Percentiles rank a stretch among this genome's conserved stretches.
These are phyloP conservation scores for Psittacula derbiana DNA, from an alignment of 2,797 vertebrate genomes.

Conservation along the genomic window DNA sequence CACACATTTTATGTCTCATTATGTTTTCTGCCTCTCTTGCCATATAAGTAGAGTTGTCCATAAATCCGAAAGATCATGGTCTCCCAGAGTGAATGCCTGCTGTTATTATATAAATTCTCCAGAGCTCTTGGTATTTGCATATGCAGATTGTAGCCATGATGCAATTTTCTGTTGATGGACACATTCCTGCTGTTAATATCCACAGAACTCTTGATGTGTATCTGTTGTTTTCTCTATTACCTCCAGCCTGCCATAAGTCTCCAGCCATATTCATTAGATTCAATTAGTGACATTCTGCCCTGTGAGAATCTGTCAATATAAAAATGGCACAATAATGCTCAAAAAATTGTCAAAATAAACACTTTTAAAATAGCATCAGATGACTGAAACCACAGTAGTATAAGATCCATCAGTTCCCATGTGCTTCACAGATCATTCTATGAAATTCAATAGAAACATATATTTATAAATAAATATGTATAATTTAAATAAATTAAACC, in stretches of 20 bases:
- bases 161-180: conserved; percentile 19
- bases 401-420: not conserved
- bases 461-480: not conserved
- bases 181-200: conserved; percentile 41
- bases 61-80: not conserved
- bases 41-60: not conserved
- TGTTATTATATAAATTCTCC: not conserved
- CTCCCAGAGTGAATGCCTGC: not conserved
- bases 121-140: conserved; percentile 5
- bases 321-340: not conserved
- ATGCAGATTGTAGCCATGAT: conserved; percentile 8
- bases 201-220: conserved; percentile 2
- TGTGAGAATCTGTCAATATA: conserved; percentile 24
- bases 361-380: not conserved
- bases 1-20: not conserved
- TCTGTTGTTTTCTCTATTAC: conserved; percentile 13
- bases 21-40: not conserved
- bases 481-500: not conserved
- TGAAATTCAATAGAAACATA: not conserved
- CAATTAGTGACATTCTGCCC: conserved; percentile 27
- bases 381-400: not conserved
- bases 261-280: conserved; percentile 33
- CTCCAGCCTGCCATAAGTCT: conserved; percentile 3
- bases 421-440: not conserved
- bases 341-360: conserved; percentile 31